These are phyloP conservation scores for Planococcus citri DNA, from an alignment of 1,140 invertebrate genomes.

Conservation along the genomic window DNA sequence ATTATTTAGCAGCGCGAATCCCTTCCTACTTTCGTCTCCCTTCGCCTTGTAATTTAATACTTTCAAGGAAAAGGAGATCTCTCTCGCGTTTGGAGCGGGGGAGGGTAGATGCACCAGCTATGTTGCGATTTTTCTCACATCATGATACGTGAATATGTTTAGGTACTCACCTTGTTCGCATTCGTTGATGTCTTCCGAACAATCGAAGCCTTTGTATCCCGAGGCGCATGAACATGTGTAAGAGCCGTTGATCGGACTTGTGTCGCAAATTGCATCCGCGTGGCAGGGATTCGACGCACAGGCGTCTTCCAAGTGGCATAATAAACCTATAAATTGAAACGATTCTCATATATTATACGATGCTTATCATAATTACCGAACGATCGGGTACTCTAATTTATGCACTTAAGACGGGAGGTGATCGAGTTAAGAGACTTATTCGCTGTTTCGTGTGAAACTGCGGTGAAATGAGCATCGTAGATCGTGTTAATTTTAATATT, in stretches of 20 bases:
- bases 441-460: too few relatives aligned
- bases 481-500: too few relatives aligned
- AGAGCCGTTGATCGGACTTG: conserved; percentile 86
- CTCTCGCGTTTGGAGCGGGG: too few relatives aligned
- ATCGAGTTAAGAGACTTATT: neutral
- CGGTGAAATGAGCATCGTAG: too few relatives aligned
- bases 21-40: too few relatives aligned
- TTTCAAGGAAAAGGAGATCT: too few relatives aligned
- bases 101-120: too few relatives aligned
- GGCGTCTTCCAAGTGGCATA: conserved; percentile 92
- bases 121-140: neutral
- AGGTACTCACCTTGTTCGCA: conserved; percentile 73
- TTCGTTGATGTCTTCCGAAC: conserved; percentile 88
- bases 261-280: conserved; percentile 84
- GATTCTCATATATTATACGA: too few relatives aligned
- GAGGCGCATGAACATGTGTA: conserved; percentile 86
- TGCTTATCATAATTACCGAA: too few relatives aligned
- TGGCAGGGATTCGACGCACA: conserved; percentile 95
- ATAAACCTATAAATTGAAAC: conserved; percentile 48
- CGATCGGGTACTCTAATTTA: too few relatives aligned
- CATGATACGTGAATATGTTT: too few relatives aligned
- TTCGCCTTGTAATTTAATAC: neutral
- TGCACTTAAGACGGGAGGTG: neutral
- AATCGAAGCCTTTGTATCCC: conserved; percentile 80
- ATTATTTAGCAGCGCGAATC: too few relatives aligned